Base-by-base conservation (phyloP, 1,140 invertebrate species). In the Zaprionus africanus region DNA sequence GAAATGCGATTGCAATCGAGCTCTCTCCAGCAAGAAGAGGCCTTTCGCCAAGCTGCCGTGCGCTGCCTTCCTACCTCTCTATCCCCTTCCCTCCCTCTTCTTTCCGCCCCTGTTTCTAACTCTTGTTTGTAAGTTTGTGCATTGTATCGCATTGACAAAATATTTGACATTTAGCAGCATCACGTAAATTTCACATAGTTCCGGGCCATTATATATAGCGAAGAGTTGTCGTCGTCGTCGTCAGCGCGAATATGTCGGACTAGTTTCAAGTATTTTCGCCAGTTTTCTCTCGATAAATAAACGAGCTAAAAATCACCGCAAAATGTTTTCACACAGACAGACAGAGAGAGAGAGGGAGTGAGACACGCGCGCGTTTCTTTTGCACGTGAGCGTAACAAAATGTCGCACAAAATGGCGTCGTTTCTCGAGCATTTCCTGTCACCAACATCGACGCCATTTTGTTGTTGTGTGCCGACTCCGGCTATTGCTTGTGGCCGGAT, bases 91-190 rank as follows among this genome's bases (percentile, higher is more conserved):
- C 2, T 41, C 5, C n/a, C 43, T 24, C 2, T n/a, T n/a, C n/a
- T n/a, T n/a, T n/a, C n/a, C n/a, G n/a, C 15, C 19, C 54, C 17
- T 26, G 9, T 12, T 1, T 22, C 13, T 49, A 19, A 22, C 7
- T 51, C 19, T 7, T 24, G n/a, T 49, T 19, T 49, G 6, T 15
- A 49, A 19, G 46, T 51, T 12, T 51, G 46, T 51, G 46, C 22
- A 17, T 53, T 69, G 19, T 70, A 22, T 19, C 11, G 49, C 68
- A 78, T 74, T 87, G 84, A 87, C 84, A 88, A 87, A 87, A 87
- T 87, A 88, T 84, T 88, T 88, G 84, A 87, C 84, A 87, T 87
- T 88, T 87, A 87, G 78, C 84, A 87, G 84, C 81, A 79, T 78
- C 84, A 87, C 84, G 84, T 87, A 88, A 84, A 87, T 76, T 69